Conservation (phyloP, 1,140 invertebrate species). For the Pollicipes pollicipes region DNA sequence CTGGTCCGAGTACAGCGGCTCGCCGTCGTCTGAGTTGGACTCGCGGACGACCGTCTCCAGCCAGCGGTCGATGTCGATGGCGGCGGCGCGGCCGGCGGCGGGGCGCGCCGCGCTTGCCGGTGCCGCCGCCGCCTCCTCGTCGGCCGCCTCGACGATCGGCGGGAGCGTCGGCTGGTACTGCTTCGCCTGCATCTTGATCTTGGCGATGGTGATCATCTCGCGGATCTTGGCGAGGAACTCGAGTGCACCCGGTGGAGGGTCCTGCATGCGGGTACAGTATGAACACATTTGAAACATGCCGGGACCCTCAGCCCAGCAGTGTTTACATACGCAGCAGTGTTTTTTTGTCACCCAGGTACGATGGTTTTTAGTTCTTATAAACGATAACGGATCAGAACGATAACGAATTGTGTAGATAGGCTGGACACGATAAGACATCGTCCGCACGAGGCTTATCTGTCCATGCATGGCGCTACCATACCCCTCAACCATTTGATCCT, state of each 20-base stretch:
- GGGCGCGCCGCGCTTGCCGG: constrained; percentile 32
- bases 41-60: constrained; percentile 39
- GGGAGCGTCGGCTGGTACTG: constrained; percentile 55
- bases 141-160: constrained; percentile 55
- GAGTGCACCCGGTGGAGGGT: constrained; percentile 62
- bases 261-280: constrained; percentile 32
- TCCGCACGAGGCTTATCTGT: too few relatives aligned
- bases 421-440: too few relatives aligned
- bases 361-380: too few relatives aligned
- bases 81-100: constrained; percentile 16
- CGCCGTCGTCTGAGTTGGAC: constrained; percentile 49
- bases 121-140: constrained; percentile 23
- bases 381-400: too few relatives aligned
- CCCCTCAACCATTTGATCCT: too few relatives aligned
- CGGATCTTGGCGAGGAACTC: constrained; percentile 71
- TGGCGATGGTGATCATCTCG: constrained; percentile 69
- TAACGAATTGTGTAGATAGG: too few relatives aligned
- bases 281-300: too few relatives aligned
- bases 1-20: constrained; percentile 32
- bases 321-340: too few relatives aligned
- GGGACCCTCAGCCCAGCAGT: too few relatives aligned
- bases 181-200: constrained; percentile 64
- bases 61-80: constrained; percentile 29
- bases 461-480: too few relatives aligned
- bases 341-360: too few relatives aligned